phyloP scores from a whole-genome alignment of 2,113 vertebrate species.

The Gavia stellata region DNA sequence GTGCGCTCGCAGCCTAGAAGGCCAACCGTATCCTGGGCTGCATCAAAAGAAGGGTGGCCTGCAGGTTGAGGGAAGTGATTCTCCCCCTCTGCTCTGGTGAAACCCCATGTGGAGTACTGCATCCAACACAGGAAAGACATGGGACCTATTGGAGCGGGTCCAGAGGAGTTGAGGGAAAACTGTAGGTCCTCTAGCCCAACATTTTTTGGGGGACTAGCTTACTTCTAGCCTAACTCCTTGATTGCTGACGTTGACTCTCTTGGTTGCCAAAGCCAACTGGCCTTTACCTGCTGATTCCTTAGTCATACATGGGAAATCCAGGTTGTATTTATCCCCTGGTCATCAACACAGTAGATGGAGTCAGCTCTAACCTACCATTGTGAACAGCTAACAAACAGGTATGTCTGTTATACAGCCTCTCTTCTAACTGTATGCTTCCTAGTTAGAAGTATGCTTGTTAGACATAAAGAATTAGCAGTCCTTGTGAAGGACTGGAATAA shows the following conservation, averaged over 20 bases:
- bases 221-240: background rate
- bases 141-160: no score
- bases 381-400: background rate
- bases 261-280: background rate
- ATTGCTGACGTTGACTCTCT: background rate
- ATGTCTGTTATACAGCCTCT: background rate
- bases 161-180: background rate
- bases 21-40: background rate
- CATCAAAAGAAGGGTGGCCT: fast-evolving
- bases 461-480: background rate
- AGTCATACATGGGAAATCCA: background rate
- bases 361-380: background rate
- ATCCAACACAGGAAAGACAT: fast-evolving
- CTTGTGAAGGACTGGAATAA: background rate
- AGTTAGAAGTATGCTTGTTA: background rate
- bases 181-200: background rate
- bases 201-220: background rate
- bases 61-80: background rate
- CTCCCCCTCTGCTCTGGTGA: background rate
- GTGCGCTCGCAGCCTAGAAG: background rate
- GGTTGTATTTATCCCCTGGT: background rate
- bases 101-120: background rate
- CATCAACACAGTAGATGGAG: background rate
- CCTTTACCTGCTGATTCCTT: background rate
- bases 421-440: background rate